Base-by-base conservation (phyloP, 2,888 invertebrate genomes). In the Tethea ocularis region DNA sequence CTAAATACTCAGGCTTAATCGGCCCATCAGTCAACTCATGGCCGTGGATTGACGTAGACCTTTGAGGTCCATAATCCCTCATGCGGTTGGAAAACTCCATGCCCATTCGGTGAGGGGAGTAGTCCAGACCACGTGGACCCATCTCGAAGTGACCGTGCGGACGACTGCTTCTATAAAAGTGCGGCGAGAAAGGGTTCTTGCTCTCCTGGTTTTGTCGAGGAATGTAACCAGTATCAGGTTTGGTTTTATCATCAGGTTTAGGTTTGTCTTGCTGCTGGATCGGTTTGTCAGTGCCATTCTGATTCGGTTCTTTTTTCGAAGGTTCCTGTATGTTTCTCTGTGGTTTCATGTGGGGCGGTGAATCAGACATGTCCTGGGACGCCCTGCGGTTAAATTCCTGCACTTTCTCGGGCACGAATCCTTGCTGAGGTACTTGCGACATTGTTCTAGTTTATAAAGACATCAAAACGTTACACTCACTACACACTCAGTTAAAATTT, bases 111-210 rank as follows among this genome's bases (percentile, higher is more conserved):
- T 93, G 93, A 0, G 93, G 93, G 0, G 93, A 93, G 67, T 91
- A 93, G 71, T 93, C 93, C 36, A 93, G 61, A 0, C 93, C 93
- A 0, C 93, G 84, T 0, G 93, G 91, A 4, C 93, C 93, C 92
- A 93, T 93, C 72, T 93, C 93, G 61, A 93, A 93, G 68, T 93
- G 93, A 0, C 91, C 91, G 56, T 92, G 91, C 1, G 86, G 79
- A 17, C 92, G 71, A 60, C 86, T 84, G 62, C 74, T 81, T 33
- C 89, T 82, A 60, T 89, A 87, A 38, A 86, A 88, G 53, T 92
- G 85, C 0, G 92, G 88, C 1, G 93, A 89, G 62, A 92, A 91
- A 0, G 92, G 92, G 46, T 91, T 91, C 75, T 91, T 92, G 64
- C 76, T 84, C 20, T 91, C 91, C 24, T 82, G 80, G 20, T 71